Percentiles rank a stretch among this genome's conserved stretches.
Conservation (phyloP, 2,113 vertebrate species). For the Hippocampus comes region DNA sequence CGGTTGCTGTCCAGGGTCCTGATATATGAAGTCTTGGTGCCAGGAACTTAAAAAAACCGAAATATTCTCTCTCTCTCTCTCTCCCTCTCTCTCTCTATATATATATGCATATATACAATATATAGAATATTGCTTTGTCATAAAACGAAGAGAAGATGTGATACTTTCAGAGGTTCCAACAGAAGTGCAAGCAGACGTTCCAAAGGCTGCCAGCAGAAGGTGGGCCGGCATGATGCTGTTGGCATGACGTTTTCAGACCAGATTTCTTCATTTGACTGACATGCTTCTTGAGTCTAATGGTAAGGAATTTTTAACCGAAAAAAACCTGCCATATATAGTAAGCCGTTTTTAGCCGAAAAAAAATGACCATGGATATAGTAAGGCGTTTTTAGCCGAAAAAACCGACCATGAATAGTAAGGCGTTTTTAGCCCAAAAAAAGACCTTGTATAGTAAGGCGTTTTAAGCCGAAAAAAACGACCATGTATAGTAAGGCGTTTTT, state of each 20-base stretch:
- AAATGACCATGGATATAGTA: no score
- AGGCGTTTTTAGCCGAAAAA: no score
- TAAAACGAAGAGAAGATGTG: conserved; percentile 72
- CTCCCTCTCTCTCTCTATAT: neutral
- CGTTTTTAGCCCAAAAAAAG: no score
- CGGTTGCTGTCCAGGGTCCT: no score
- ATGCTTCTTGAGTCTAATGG: conserved; percentile 1
- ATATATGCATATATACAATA: neutral
- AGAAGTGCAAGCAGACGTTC: conserved; percentile 71
- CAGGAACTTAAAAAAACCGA: neutral
- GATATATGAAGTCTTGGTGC: neutral
- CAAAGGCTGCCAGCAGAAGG: conserved; percentile 50
- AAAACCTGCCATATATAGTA: no score
- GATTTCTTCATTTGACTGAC: conserved; percentile 20
- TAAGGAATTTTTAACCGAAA: no score
- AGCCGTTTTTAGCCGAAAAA: no score
- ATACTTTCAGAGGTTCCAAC: conserved; percentile 86
- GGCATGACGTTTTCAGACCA: conserved; percentile 42
- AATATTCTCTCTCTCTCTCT: neutral
- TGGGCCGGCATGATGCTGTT: conserved; percentile 73
- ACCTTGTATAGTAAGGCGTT: no score
- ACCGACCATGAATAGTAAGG: no score
- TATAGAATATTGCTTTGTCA: neutral
- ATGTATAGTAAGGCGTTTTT: no score
- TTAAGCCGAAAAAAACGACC: no score